Percentiles rank a stretch among this genome's conserved stretches.
These are phyloP conservation scores for Orgyia antiqua DNA, from an alignment of 2,888 invertebrate genomes.

Conservation along the genomic window DNA sequence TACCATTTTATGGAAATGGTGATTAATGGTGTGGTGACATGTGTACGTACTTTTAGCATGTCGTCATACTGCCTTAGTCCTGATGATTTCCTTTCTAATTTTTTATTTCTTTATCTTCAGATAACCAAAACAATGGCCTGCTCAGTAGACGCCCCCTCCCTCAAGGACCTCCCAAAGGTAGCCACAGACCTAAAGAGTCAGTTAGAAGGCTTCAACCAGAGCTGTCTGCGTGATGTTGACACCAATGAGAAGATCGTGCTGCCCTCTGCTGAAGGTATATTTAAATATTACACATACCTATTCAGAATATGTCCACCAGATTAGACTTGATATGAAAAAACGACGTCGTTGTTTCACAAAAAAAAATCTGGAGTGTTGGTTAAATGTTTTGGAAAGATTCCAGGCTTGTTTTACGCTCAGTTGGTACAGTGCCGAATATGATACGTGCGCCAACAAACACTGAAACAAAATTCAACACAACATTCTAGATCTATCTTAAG, in stretches of 20 bases:
- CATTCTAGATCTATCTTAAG: too few relatives aligned
- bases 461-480: not conserved
- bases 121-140: slow-evolving; percentile 66
- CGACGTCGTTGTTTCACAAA: too few relatives aligned
- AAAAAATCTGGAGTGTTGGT: not conserved
- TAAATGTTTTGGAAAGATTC: not conserved
- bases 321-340: too few relatives aligned
- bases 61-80: too few relatives aligned
- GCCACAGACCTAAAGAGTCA: slow-evolving; percentile 93
- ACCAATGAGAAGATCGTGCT: slow-evolving; percentile 95
- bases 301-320: not conserved
- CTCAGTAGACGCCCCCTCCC: slow-evolving; percentile 83
- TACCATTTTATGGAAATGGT: too few relatives aligned
- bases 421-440: not conserved
- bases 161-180: slow-evolving; percentile 95
- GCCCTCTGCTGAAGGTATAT: slow-evolving; percentile 93
- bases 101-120: slow-evolving; percentile 35
- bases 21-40: too few relatives aligned
- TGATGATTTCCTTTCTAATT: too few relatives aligned
- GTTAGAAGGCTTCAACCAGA: slow-evolving; percentile 93
- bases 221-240: slow-evolving; percentile 91
- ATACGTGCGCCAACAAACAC: not conserved
- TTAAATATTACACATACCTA: not conserved
- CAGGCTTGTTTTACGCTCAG: not conserved
- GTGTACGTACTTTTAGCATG: too few relatives aligned